Base-by-base conservation (phyloP, 2,888 invertebrate species). In the Alviniconcha strummeri region DNA sequence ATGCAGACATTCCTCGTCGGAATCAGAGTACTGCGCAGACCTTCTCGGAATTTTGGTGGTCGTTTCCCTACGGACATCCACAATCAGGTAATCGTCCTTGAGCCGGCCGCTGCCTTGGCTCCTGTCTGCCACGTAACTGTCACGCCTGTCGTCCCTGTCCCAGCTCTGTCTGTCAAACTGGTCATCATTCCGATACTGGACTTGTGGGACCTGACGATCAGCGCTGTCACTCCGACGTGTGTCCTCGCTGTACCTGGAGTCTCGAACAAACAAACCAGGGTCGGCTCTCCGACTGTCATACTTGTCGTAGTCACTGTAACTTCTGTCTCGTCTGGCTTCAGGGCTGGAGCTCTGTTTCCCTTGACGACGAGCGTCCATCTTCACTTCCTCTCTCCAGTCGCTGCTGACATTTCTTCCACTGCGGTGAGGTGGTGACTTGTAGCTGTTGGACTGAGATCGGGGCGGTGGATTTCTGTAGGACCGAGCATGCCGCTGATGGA, bases 1-100 rank as follows among this genome's bases (percentile, higher is more conserved):
- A 77, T 82, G 82, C 17, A 82, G 71, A 11, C 64, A 76, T 15
- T 82, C 77, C 6, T 82, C 82, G 77, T 82, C 82, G 77, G 82
- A 82, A 77, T 82, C 82, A 15, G 82, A 76, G 76, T 82, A 82
- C 13, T 69, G n/a, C 3, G 67, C 69, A 8, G 82, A 69, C 5
- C n/a, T 54, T 57, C 57, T 56, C 5, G n/a, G 56, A 64, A 7
- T 15, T 78, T 78, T 78, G 60, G 64, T 5, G 36, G 64, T 13
- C 5, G 17, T 15, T 9, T 36, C 57, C 52, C 78, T 78, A 15
- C 7, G 60, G 13, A 11, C 15, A 7, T 82, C 82, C 76, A 77
- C 19, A n/a, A 17, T 64, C 13, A 82, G 0, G 67, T 76, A 82
- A 11, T 76, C 75, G 15, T 82, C 76, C n/a, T 82, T 57, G 9